A percentile compares a stretch with the other conserved stretches of the same genome.
Evolutionary conservation across 2,797 vertebrate species (phyloP).

Genomic region (Labeo calbasu): DNA sequence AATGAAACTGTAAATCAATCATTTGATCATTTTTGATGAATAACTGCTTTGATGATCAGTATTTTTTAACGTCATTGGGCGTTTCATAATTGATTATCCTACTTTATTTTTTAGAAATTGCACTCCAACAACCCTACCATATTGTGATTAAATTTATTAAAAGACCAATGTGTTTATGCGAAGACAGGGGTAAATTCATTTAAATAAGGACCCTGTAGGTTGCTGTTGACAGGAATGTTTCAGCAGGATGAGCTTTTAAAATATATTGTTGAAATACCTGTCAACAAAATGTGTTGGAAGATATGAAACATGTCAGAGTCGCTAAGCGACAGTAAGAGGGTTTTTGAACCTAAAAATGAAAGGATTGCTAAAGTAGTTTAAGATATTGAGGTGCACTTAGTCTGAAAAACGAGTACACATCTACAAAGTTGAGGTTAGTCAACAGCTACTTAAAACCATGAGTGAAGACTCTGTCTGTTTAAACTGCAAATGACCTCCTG

Average conservation of each 20-base stretch:
- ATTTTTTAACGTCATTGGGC: background rate
- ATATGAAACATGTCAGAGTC: background rate
- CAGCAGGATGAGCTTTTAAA: background rate
- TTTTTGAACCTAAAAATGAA: background rate
- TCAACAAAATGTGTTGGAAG: background rate
- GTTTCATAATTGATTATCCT: background rate
- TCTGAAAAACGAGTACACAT: background rate
- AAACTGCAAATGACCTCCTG: conserved; percentile 25
- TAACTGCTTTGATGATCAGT: background rate
- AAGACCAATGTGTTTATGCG: background rate
- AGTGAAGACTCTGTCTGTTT: background rate
- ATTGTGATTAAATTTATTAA: background rate
- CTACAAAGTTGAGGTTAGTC: background rate
- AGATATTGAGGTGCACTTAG: background rate
- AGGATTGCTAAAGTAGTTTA: background rate
- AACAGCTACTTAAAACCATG: background rate
- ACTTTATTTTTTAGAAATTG: background rate
- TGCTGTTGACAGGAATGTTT: background rate
- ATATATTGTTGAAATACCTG: background rate
- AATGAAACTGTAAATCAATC: background rate
- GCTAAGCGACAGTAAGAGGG: background rate
- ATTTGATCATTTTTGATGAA: background rate
- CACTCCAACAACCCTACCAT: background rate
- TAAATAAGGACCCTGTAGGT: background rate
- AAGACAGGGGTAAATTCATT: background rate